These are phyloP conservation scores for Menidia menidia DNA, from an alignment of 2,797 vertebrate genomes.

Conservation along the genomic window DNA sequence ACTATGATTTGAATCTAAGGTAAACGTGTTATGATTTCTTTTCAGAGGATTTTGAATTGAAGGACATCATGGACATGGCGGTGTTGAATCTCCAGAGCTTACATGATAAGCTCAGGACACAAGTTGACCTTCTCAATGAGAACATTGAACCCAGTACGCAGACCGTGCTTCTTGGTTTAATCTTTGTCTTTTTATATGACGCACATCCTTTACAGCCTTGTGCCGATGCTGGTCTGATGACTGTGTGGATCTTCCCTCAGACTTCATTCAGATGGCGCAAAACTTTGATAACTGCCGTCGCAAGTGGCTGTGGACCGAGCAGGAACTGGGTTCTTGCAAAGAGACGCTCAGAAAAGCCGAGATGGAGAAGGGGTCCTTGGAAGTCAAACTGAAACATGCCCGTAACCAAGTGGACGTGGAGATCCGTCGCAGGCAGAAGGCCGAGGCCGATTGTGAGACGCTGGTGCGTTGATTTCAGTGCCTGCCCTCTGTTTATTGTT, in stretches of 20 bases:
- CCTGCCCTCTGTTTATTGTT: not conserved
- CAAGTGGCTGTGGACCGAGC: constrained; percentile 86
- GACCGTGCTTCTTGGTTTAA: not conserved
- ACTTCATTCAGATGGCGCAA: constrained; percentile 92
- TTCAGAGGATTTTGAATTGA: not conserved
- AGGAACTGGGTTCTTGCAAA: constrained; percentile 87
- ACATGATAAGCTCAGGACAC: constrained; percentile 87
- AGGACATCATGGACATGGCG: constrained; percentile 84
- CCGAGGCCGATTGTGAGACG: constrained; percentile 93
- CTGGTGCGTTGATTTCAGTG: constrained; percentile 81
- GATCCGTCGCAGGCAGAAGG: constrained; percentile 93
- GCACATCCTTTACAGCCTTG: no score
- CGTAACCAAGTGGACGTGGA: constrained; percentile 98
- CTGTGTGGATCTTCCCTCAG: constrained; percentile 69
- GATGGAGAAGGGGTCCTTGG: constrained; percentile 90
- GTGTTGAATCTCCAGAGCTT: constrained; percentile 85
- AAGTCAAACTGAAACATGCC: constrained; percentile 97
- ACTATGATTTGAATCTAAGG: not conserved
- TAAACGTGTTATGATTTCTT: not conserved
- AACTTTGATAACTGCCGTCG: constrained; percentile 93
- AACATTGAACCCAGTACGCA: constrained; percentile 92
- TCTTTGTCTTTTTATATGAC: not conserved
- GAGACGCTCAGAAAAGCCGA: constrained; percentile 91
- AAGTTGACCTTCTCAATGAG: constrained; percentile 89
- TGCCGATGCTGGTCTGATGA: not conserved